These are phyloP conservation scores for Petromus typicus DNA, from an alignment of 2,113 vertebrate species.

Conservation along the genomic window DNA sequence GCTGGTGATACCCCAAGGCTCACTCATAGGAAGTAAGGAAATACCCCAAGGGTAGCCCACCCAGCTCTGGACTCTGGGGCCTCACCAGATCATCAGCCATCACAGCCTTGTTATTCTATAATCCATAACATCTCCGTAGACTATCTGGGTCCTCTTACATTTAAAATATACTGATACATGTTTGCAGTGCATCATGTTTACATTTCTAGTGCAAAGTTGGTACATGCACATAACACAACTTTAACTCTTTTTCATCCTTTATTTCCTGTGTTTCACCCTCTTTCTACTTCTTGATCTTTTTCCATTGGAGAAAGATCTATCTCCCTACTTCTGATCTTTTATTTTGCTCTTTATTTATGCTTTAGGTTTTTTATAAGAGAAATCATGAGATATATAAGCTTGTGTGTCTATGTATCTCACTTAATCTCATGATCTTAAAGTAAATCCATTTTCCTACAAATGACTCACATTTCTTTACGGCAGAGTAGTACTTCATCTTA, in stretches of 20 bases:
- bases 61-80: neutral
- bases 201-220: neutral
- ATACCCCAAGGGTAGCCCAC: neutral
- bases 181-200: neutral
- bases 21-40: neutral
- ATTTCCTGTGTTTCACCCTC: neutral
- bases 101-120: neutral
- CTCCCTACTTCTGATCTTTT: neutral
- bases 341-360: neutral
- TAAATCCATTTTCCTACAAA: neutral
- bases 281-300: neutral
- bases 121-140: neutral
- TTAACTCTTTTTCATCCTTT: neutral
- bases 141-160: neutral
- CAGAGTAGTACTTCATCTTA: neutral
- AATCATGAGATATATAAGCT: neutral
- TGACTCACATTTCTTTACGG: neutral
- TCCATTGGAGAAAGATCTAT: neutral
- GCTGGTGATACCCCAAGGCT: neutral
- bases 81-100: neutral
- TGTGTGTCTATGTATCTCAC: neutral
- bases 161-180: neutral
- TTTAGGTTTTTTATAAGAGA: neutral
- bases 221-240: neutral
- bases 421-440: neutral